These are phyloP conservation scores for Ypsolopha sequella DNA, from an alignment of 2,888 invertebrate species.

Conservation along the genomic window DNA sequence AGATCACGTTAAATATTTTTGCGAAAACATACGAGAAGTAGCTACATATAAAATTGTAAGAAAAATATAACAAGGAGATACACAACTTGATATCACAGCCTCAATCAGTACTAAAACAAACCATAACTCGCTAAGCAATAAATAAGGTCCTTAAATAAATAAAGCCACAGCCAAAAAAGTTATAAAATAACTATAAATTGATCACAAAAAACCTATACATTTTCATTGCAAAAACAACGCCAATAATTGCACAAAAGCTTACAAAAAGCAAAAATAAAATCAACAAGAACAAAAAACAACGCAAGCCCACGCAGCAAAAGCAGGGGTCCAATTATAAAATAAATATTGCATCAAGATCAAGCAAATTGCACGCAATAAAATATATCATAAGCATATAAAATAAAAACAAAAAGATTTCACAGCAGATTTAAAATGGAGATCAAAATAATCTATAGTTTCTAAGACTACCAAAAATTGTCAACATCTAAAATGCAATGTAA, in stretches of 20 bases:
- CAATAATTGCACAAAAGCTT: constrained; percentile 2
- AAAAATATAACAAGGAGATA: too few species aligned
- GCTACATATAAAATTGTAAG: too few species aligned
- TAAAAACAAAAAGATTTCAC: neutral
- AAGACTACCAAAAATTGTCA: too few species aligned
- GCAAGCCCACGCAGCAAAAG: neutral
- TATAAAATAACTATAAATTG: neutral
- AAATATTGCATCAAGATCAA: constrained; percentile 1
- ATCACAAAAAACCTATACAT: neutral
- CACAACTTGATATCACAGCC: too few species aligned
- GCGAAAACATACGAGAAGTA: too few species aligned
- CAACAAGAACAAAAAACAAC: neutral
- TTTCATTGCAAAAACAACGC: neutral
- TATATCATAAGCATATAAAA: neutral
- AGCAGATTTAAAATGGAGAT: neutral
- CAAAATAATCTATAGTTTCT: too few species aligned
- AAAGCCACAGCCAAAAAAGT: neutral
- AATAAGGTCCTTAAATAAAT: neutral
- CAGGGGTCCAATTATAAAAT: neutral
- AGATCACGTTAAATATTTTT: too few species aligned
- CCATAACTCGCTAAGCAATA: neutral
- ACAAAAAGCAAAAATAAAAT: neutral
- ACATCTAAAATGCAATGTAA: too few species aligned
- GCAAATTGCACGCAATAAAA: neutral
- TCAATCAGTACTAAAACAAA: neutral